Conservation (phyloP, 2,113 vertebrate genomes). For the Macaca mulatta region DNA sequence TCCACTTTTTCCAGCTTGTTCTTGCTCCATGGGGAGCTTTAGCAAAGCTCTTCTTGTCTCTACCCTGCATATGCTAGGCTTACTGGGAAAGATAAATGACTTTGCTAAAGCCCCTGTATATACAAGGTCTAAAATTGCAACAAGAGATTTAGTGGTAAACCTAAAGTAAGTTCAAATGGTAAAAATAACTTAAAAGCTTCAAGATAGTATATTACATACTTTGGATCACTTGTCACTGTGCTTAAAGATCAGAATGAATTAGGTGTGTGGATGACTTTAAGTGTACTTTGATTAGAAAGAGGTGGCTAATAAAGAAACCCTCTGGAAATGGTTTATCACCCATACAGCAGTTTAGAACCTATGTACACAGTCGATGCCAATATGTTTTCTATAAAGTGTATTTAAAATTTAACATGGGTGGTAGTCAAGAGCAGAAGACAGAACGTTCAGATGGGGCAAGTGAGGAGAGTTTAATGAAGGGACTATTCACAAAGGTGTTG, state of each 20-base stretch:
- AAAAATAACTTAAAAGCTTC: constrained; percentile 39
- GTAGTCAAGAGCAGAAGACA: neutral
- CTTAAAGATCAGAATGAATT: neutral
- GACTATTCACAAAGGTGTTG: neutral
- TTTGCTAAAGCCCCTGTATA: constrained; percentile 19
- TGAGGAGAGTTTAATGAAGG: neutral
- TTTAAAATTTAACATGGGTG: neutral
- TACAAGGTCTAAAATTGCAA: neutral
- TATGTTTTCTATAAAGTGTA: neutral
- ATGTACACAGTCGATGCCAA: neutral
- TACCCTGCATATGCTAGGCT: neutral
- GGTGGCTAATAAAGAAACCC: neutral
- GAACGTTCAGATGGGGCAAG: neutral
- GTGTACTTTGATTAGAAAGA: neutral
- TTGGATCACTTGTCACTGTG: neutral
- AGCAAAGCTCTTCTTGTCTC: neutral
- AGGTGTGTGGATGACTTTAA: neutral
- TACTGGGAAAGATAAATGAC: neutral
- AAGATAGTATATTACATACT: neutral
- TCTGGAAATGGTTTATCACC: neutral
- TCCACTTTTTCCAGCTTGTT: neutral
- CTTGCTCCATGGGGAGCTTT: neutral
- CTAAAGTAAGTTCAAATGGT: constrained; percentile 24
- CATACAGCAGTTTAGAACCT: neutral
- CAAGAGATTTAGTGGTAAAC: neutral